Conservation (phyloP, 2,113 vertebrate species). For the Origma solitaria region DNA sequence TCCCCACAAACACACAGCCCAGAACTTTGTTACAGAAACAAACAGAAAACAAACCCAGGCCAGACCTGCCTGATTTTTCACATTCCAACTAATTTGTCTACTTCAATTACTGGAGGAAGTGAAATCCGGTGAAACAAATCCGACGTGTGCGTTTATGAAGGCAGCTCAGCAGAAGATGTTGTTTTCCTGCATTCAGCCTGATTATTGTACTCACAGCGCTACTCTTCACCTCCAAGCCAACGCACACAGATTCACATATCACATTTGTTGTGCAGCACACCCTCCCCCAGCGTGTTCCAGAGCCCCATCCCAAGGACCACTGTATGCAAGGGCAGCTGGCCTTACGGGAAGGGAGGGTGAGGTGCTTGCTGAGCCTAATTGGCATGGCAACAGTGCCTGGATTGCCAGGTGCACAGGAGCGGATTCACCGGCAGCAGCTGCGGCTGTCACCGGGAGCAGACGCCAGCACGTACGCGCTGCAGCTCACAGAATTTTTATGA, state of each 20-base stretch:
- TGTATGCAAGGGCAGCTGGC: background rate
- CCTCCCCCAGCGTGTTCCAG: background rate
- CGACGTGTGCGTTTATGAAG: background rate
- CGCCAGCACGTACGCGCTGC: background rate
- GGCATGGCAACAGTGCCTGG: background rate
- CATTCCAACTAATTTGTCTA: slow-evolving; percentile 26
- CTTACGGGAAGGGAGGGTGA: background rate
- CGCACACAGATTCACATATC: accelerated
- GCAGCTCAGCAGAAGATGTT: background rate
- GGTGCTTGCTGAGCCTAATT: background rate
- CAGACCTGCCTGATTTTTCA: slow-evolving; percentile 30
- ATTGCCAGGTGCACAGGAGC: background rate
- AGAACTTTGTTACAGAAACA: background rate
- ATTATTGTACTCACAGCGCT: background rate
- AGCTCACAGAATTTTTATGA: background rate
- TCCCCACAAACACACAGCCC: background rate
- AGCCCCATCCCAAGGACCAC: background rate
- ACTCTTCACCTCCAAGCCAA: background rate
- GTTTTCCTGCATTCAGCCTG: background rate
- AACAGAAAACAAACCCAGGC: background rate
- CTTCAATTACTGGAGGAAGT: slow-evolving; percentile 13
- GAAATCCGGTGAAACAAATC: slow-evolving; percentile 8
- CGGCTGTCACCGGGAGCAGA: background rate
- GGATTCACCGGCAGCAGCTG: background rate
- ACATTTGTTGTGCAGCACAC: background rate